Conservation (phyloP, 2,888 invertebrate species). For the Calameuta idolon region DNA sequence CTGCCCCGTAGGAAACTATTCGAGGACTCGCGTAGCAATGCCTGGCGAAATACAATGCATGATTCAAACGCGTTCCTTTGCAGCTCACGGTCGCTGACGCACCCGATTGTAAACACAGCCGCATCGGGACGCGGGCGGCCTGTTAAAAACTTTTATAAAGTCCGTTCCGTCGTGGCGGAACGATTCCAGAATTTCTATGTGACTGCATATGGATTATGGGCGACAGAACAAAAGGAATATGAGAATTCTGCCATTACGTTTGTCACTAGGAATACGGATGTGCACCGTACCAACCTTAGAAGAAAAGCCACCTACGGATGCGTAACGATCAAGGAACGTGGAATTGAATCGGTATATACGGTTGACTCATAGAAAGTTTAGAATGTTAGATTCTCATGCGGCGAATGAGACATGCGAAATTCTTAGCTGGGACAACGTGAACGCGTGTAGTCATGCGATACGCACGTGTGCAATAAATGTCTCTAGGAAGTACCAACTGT, state of each 20-base stretch:
- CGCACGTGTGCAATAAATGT: background rate
- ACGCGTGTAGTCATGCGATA: background rate
- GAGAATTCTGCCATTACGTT: background rate
- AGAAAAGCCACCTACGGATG: background rate
- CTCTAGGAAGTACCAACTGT: background rate
- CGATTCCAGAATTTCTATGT: background rate
- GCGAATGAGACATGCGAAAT: background rate
- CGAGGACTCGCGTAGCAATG: background rate
- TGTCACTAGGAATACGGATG: background rate
- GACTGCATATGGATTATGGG: background rate
- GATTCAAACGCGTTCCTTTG: background rate
- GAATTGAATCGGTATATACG: background rate
- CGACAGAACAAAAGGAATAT: background rate
- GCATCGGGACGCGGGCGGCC: background rate
- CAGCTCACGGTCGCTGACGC: conserved; percentile 5
- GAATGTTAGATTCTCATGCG: background rate
- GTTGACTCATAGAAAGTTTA: background rate
- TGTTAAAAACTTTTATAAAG: background rate
- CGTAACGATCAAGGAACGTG: background rate
- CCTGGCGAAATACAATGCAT: conserved; percentile 1
- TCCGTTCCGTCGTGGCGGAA: background rate
- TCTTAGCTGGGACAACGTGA: background rate
- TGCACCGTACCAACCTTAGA: background rate
- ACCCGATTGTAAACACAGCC: background rate
- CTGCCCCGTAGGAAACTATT: background rate